These are phyloP conservation scores for Amphipyra berbera DNA, from an alignment of 2,888 invertebrate species.

Conservation along the genomic window DNA sequence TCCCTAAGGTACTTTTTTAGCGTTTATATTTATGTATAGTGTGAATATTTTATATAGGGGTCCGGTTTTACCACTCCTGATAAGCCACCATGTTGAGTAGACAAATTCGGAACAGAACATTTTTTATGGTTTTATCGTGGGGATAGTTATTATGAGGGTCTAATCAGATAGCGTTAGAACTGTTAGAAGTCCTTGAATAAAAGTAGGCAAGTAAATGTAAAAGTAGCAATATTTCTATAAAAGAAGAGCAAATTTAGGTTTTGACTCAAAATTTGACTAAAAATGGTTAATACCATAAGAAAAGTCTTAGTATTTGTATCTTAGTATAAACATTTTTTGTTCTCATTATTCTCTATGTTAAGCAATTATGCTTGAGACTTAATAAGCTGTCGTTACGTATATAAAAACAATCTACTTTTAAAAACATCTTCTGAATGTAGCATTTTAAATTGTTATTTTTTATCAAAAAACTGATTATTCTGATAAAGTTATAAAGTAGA, in stretches of 20 bases:
- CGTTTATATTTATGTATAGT: slow-evolving; percentile 19
- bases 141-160: slow-evolving; percentile 11
- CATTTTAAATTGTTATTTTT: background rate
- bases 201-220: background rate
- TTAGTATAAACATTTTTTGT: too few species aligned
- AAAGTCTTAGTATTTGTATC: too few species aligned
- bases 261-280: too few species aligned
- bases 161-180: slow-evolving; percentile 7
- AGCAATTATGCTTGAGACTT: too few species aligned
- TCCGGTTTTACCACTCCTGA: slow-evolving; percentile 32
- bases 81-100: slow-evolving; percentile 25
- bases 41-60: slow-evolving; percentile 42
- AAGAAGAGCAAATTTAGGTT: too few species aligned
- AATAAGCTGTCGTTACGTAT: too few species aligned
- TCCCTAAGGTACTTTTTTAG: slow-evolving; percentile 9
- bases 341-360: too few species aligned
- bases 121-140: slow-evolving; percentile 30
- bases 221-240: too few species aligned
- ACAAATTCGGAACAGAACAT: slow-evolving; percentile 16
- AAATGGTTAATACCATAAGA: too few species aligned
- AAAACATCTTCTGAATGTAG: too few species aligned
- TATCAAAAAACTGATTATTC: slow-evolving; percentile 9
- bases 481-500: slow-evolving; percentile 12
- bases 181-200: background rate
- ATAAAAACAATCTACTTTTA: too few species aligned